phyloP scores from a whole-genome alignment of 2,888 invertebrate genomes.

The Hydriomena furcata region DNA sequence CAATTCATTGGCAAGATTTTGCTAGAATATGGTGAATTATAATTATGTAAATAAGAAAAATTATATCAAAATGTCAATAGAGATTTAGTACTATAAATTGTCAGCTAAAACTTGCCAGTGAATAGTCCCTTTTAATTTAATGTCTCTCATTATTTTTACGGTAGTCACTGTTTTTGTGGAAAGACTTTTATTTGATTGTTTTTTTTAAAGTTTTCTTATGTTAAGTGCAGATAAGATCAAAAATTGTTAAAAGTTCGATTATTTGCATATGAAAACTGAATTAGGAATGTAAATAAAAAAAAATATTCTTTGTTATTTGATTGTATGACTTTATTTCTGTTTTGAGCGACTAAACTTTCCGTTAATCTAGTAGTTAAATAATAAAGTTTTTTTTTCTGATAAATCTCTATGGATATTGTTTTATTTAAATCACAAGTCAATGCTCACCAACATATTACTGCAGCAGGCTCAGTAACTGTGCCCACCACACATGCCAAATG shows the following conservation, averaged over 20 bases:
- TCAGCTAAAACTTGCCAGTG: slow-evolving; percentile 19
- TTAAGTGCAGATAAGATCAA: slow-evolving; percentile 7
- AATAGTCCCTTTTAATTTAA: slow-evolving; percentile 25
- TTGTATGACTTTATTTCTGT: slow-evolving; percentile 73
- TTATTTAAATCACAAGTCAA: slow-evolving; percentile 22
- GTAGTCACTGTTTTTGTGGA: slow-evolving; percentile 51
- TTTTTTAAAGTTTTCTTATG: slow-evolving; percentile 23
- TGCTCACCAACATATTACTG: neutral
- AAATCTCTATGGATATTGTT: slow-evolving; percentile 53
- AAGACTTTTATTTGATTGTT: slow-evolving; percentile 50
- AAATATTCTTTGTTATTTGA: slow-evolving; percentile 72
- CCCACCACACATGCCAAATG: too few species aligned
- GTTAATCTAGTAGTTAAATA: slow-evolving; percentile 67
- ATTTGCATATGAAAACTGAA: slow-evolving; percentile 12
- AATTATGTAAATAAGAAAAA: neutral
- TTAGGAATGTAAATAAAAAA: slow-evolving; percentile 66
- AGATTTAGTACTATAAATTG: neutral
- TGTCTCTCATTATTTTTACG: slow-evolving; percentile 56
- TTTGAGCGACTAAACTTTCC: slow-evolving; percentile 65
- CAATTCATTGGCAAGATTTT: slow-evolving; percentile 34
- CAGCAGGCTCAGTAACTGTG: too few species aligned
- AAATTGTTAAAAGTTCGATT: slow-evolving; percentile 4
- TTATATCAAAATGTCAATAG: slow-evolving; percentile 1
- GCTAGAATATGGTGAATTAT: slow-evolving; percentile 28
- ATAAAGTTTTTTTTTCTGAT: slow-evolving; percentile 76